Evolutionary conservation across 2,113 vertebrate genomes (phyloP), one percentile per base, ranked within the genome.

Genomic region (Athene noctua): DNA sequence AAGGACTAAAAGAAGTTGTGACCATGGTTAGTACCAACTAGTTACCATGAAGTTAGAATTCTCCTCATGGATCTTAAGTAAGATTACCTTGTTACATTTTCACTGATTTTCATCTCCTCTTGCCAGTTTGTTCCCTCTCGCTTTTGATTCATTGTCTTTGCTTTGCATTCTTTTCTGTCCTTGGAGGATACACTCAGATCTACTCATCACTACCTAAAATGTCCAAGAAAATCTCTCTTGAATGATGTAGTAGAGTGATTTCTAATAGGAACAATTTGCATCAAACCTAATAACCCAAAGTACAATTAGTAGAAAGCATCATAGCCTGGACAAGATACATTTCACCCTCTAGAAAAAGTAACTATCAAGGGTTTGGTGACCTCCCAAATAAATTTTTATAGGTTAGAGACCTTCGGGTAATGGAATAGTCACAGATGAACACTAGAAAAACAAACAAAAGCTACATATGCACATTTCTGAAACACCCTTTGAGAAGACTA

Each of bases 401-500:
- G 9, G 5, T 36, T 57, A 70, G 10, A 72, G 19, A 54, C 4
- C 32, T 30, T 47, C 52, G 57, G 38, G 44, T 71, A 51, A 88
- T 15, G 13, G 49, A 94, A 32, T 46, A 85, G 68, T 88, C 52
- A 88, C 8, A 74, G 57, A 85, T 34, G 25, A 79, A 52, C 34
- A 52, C 9, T 34, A 58, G 44, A 87, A 95, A 92, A 91, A 92
- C 32, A 72, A 87, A 88, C 29, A 86, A 73, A 96, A 84, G n/a
- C 59, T 89, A 86, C 14, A 80, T 21, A 71, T 1, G 20, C 16
- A 72, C 8, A 34, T 34, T 84, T 88, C 70, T 92, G 42, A 67
- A 89, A 90, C 49, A 51, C 11, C 2, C 11, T 91, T 63, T 54
- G 18, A 78, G 29, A 93, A 88, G 32, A 61, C 4, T 6, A 58